Evolutionary conservation across 2,113 vertebrate genomes (phyloP).

Genomic region (Gobius niger): DNA sequence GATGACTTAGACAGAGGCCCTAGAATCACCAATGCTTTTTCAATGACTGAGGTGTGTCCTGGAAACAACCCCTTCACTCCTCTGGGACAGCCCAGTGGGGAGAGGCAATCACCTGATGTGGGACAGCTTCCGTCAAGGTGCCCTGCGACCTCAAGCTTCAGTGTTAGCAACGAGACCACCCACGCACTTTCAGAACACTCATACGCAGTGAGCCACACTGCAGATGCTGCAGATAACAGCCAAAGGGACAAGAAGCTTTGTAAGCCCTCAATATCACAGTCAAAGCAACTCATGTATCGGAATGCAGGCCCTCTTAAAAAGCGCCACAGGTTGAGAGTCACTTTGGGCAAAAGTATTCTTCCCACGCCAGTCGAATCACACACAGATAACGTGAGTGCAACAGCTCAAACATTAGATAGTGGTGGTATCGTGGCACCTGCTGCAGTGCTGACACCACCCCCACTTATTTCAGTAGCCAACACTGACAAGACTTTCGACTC

Average conservation of each 20-base stretch:
- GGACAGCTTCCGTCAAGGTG: slow-evolving; percentile 65
- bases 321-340: slow-evolving; percentile 68
- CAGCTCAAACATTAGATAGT: slow-evolving; percentile 36
- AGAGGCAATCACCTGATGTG: slow-evolving; percentile 80
- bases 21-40: slow-evolving; percentile 97
- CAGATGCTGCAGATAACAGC: slow-evolving; percentile 56
- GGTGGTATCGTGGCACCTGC: slow-evolving; percentile 19
- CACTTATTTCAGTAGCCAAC: slow-evolving; percentile 54
- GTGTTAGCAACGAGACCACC: slow-evolving; percentile 79
- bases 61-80: slow-evolving; percentile 87
- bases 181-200: slow-evolving; percentile 92
- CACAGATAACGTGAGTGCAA: slow-evolving; percentile 37
- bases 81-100: slow-evolving; percentile 80
- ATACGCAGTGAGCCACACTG: slow-evolving; percentile 83
- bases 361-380: slow-evolving; percentile 46
- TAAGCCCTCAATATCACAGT: slow-evolving; percentile 50
- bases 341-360: slow-evolving; percentile 45
- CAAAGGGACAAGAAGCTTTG: slow-evolving; percentile 51
- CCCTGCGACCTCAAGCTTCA: slow-evolving; percentile 63
- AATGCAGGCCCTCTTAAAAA: slow-evolving; percentile 78
- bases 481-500: slow-evolving; percentile 40
- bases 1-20: slow-evolving; percentile 90
- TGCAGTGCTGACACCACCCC: slow-evolving; percentile 39
- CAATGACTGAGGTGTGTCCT: slow-evolving; percentile 89
- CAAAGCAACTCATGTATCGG: slow-evolving; percentile 62